Evolutionary conservation across 2,113 vertebrate genomes (phyloP), one percentile per base, ranked within the genome.

Genomic region (Sterrhoptilus dennistouni): DNA sequence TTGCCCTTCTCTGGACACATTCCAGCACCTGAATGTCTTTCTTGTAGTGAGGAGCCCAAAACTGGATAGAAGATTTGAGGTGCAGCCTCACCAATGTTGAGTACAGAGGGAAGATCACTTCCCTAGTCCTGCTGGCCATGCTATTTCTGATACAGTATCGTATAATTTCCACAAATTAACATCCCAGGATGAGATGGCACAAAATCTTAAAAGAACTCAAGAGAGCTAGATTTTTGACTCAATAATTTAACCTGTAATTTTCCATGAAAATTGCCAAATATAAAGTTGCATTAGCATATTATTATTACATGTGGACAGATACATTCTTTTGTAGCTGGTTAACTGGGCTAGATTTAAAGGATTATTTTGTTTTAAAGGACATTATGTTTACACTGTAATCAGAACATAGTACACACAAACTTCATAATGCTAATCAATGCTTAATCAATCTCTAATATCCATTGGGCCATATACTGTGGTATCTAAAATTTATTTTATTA

Each of bases 1-100:
- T 29, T 57, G 31, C 16, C 4, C 8, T 40, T 33, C 35, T 61
- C 5, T 42, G 36, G n/a, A 29, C 12, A 14, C 0, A 0, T 14
- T 63, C 19, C 19, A 75, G 11, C 12, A n/a, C 3, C 27, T 59
- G 12, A 19, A 1, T 42, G 20, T 27, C 14, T 12, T 59, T 76
- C 33, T 45, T n/a, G 33, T 42, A 9, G 7, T 23, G n/a, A 70
- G 20, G 5, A 38, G 11, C 22, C 9, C n/a, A 66, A 27, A 88
- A 49, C 20, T 59, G 38, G 15, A 42, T 5, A 45, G 21, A 50
- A 8, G 3, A 56, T 45, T 68, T 0, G 4, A 59, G 8, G 12
- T 60, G 44, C 2, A 6, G 12, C 6, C 12, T 83, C 33, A 36
- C 40, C 25, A 40, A 7, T 20, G 14, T 14, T 0, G 4, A 72